Evolutionary conservation across 2,113 vertebrate genomes (phyloP).

Genomic region (Hemibagrus wyckioides): DNA sequence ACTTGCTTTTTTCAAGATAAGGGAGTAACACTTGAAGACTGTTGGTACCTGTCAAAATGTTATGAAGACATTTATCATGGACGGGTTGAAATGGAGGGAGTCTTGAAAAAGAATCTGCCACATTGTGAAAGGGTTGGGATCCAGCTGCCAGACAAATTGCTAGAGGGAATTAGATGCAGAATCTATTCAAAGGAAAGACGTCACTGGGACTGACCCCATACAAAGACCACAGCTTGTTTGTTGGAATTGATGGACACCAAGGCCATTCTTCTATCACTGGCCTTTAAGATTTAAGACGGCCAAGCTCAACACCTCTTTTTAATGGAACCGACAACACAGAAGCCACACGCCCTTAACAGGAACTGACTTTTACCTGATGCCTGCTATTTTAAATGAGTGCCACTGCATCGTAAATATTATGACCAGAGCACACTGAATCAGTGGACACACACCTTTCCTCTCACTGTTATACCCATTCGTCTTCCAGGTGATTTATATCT

Average conservation of each 20-base stretch:
- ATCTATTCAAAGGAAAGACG: background rate
- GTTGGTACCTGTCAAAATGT: background rate
- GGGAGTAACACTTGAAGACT: background rate
- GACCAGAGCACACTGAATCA: background rate
- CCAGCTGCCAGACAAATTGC: background rate
- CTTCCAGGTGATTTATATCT: constrained; percentile 60
- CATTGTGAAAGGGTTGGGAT: background rate
- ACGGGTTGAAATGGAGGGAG: background rate
- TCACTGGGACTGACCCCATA: background rate
- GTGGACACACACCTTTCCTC: constrained; percentile 2
- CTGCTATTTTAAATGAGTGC: background rate
- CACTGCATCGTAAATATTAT: background rate
- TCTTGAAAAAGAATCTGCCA: background rate
- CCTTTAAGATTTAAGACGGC: background rate
- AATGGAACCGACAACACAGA: background rate
- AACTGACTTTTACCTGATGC: constrained; percentile 6
- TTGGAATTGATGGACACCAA: background rate
- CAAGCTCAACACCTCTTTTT: background rate
- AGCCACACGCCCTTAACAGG: background rate
- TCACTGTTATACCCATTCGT: constrained; percentile 50
- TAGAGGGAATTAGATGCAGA: background rate
- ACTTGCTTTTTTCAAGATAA: background rate
- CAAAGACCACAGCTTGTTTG: background rate
- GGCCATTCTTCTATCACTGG: background rate
- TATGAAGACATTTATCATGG: background rate